These are phyloP conservation scores for Semnornis frantzii DNA, from an alignment of 2,113 vertebrate genomes.

Conservation along the genomic window DNA sequence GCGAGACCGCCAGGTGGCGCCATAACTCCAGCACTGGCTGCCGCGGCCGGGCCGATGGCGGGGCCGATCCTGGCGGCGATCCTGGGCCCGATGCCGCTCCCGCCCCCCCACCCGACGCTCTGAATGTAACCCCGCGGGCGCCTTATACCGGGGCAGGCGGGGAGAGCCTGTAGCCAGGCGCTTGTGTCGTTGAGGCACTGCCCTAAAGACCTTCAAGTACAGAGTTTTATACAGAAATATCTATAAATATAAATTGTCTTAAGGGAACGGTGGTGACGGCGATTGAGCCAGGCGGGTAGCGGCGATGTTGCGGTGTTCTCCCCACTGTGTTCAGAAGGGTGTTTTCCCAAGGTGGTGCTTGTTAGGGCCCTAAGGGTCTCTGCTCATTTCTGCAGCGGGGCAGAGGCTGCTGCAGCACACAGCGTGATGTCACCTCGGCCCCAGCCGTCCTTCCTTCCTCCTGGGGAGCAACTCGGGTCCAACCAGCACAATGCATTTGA, in stretches of 20 bases:
- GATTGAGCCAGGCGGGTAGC: background rate
- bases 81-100: background rate
- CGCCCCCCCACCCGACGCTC: constrained; percentile 43
- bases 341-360: background rate
- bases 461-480: background rate
- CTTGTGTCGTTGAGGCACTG: background rate
- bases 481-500: background rate
- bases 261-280: background rate
- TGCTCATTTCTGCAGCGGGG: background rate
- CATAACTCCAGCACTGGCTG: constrained; percentile 45
- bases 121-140: background rate
- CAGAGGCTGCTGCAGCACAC: background rate
- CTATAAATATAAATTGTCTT: background rate
- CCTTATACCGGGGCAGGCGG: constrained; percentile 34
- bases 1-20: constrained; percentile 72
- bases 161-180: background rate
- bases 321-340: background rate
- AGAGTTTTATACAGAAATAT: background rate
- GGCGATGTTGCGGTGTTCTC: background rate
- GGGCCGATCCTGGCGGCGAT: background rate
- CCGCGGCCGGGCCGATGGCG: background rate
- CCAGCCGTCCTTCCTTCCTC: background rate
- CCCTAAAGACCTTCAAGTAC: background rate
- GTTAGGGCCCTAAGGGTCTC: background rate
- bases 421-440: background rate